Percentiles rank a stretch among this genome's conserved stretches.
phyloP scores from a whole-genome alignment of 2,797 vertebrate genomes.

The Masticophis lateralis region DNA sequence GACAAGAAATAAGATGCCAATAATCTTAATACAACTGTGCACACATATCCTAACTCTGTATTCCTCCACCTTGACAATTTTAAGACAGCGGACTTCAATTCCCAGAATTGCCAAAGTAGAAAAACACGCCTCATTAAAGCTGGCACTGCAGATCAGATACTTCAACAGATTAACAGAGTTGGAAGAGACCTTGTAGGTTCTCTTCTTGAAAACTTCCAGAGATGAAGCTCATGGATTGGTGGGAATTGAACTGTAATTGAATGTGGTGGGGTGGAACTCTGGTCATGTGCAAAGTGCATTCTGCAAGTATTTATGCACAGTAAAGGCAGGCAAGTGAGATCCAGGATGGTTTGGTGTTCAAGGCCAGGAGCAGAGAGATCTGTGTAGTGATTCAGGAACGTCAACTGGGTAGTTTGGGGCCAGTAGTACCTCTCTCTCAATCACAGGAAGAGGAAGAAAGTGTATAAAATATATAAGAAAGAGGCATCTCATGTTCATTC shows the following conservation, averaged over 20 bases:
- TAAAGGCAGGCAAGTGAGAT: not conserved
- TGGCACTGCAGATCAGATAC: not conserved
- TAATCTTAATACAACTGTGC: not conserved
- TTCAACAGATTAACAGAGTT: too few relatives aligned
- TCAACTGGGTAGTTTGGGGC: not conserved
- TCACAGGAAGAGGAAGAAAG: not conserved
- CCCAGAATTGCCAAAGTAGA: not conserved
- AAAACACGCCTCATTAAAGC: not conserved
- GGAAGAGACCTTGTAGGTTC: too few relatives aligned
- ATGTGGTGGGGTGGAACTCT: not conserved
- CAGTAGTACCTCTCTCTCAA: not conserved
- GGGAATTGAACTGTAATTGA: not conserved
- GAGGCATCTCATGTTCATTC: not conserved
- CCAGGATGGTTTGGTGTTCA: not conserved
- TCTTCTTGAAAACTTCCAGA: too few relatives aligned
- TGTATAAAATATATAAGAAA: not conserved
- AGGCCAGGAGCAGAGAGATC: not conserved
- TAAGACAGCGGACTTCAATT: not conserved
- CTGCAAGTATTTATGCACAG: not conserved
- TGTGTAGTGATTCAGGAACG: not conserved
- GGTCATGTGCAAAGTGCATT: not conserved
- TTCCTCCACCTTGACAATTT: not conserved
- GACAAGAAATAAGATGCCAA: not conserved
- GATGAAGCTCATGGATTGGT: not conserved
- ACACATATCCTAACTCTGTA: not conserved